Base-by-base conservation (phyloP, 2,888 invertebrate genomes). In the Blastobasis adustella region DNA sequence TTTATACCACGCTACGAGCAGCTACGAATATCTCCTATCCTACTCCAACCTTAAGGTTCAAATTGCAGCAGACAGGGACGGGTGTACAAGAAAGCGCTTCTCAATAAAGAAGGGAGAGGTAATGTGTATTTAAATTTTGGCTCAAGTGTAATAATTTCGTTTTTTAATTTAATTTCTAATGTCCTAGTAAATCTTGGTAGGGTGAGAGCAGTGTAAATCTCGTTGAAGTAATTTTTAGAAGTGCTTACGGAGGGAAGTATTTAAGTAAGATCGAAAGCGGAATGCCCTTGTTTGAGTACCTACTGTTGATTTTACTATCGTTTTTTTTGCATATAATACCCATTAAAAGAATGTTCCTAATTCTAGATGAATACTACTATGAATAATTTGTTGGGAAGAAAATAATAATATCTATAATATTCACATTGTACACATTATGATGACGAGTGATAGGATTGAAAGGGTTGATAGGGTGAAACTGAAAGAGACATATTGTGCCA, bases 121-220 rank as follows among this genome's bases (percentile, higher is more conserved):
- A 89, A 87, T 87, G 86, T 79, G 74, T 83, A 88, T 89, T 89
- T 87, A 88, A 89, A 89, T 88, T 85, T 82, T 73, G 79, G 79
- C 79, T 85, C 80, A 77, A 88, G 83, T 82, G 81, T 81, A 83
- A 86, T 88, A 87, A 86, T 83, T 89, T 76, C 73, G 71, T 82
- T 86, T 87, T 88, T 87, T 87, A 87, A 88, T 88, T 89, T 88
- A 88, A 86, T 89, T 86, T 85, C 75, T 83, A 82, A 82, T 80
- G 69, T 64, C 59, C 63, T 71, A 69, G 67, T 82, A 79, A 79
- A 76, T 80, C 74, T 68, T 62, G 63, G 78, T 64, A 63, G 79
- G 78, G 82, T 69, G 73, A 70, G 69, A 59, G 61, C 59, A 52
- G 54, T 67, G 66, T 76, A 74, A 77, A 73, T 75, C 72, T 68